Conservation (phyloP, 2,888 invertebrate genomes). For the Hymenopus coronatus region DNA sequence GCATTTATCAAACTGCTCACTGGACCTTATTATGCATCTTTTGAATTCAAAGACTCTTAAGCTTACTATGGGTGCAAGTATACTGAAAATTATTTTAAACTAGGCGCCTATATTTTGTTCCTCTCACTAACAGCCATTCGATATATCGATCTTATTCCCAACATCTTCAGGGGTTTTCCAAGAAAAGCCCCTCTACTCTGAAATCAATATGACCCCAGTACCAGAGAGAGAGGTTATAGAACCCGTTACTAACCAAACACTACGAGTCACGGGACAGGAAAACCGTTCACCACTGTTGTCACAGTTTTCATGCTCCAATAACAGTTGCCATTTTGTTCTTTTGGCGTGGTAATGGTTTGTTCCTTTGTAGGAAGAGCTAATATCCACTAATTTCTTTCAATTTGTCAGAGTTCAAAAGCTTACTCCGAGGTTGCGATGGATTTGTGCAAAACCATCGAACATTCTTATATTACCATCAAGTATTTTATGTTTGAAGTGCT, state of each 20-base stretch:
- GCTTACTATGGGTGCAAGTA: too few species aligned
- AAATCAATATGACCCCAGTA: not conserved
- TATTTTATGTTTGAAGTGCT: too few species aligned
- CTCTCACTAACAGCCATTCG: too few species aligned
- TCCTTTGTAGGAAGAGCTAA: not conserved
- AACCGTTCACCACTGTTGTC: not conserved
- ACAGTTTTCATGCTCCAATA: not conserved
- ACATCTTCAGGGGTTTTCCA: too few species aligned
- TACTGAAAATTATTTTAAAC: too few species aligned
- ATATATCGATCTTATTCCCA: too few species aligned
- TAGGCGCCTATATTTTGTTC: too few species aligned
- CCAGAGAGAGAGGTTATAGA: not conserved
- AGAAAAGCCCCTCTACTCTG: not conserved
- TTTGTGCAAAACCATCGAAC: not conserved
- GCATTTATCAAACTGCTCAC: too few species aligned
- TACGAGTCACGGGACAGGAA: not conserved
- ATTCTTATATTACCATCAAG: too few species aligned
- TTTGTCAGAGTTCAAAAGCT: not conserved
- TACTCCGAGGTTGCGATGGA: not conserved
- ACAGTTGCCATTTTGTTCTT: not conserved
- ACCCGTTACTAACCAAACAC: not conserved
- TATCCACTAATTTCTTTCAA: not conserved
- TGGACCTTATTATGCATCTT: too few species aligned
- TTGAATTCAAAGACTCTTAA: too few species aligned
- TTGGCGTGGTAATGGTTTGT: not conserved